These are phyloP conservation scores for Labeo catla DNA, from an alignment of 2,113 vertebrate species.

Conservation along the genomic window DNA sequence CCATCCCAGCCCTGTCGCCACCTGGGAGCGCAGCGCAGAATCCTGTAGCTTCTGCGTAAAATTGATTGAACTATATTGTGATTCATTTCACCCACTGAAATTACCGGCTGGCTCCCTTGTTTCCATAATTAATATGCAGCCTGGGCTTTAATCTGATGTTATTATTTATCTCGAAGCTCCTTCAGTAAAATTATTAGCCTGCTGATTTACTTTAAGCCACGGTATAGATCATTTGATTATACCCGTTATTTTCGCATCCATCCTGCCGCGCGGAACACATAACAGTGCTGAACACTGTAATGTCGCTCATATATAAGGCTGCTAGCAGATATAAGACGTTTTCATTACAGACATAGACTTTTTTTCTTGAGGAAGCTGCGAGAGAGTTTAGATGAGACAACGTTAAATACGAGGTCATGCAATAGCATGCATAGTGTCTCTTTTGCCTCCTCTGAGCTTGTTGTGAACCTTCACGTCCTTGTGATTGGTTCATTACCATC, in stretches of 20 bases:
- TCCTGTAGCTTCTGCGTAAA: conserved; percentile 36
- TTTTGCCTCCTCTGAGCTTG: not conserved
- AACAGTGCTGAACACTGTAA: not conserved
- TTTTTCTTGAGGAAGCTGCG: not conserved
- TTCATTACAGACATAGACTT: not conserved
- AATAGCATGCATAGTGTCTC: not conserved
- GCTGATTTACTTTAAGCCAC: conserved; percentile 17
- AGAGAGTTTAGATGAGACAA: not conserved
- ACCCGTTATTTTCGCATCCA: conserved; percentile 38
- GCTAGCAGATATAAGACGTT: not conserved
- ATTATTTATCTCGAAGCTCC: conserved; percentile 46
- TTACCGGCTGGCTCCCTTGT: not conserved
- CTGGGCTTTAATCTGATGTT: conserved; percentile 22
- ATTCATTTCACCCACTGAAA: conserved; percentile 42
- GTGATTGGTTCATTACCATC: not conserved
- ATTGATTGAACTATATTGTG: conserved; percentile 29
- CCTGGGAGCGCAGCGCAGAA: conserved; percentile 4
- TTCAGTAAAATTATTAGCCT: conserved; percentile 22
- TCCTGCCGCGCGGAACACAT: not conserved
- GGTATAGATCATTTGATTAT: conserved; percentile 33
- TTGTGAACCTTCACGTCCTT: not conserved
- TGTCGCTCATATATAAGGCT: not conserved
- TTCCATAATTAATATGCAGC: conserved; percentile 45
- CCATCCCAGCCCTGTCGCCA: conserved; percentile 4
- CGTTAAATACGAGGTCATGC: not conserved